A percentile compares a stretch with the other conserved stretches of the same genome.
These are phyloP conservation scores for Amazona finschi DNA, from an alignment of 2,797 vertebrate species.

Conservation along the genomic window DNA sequence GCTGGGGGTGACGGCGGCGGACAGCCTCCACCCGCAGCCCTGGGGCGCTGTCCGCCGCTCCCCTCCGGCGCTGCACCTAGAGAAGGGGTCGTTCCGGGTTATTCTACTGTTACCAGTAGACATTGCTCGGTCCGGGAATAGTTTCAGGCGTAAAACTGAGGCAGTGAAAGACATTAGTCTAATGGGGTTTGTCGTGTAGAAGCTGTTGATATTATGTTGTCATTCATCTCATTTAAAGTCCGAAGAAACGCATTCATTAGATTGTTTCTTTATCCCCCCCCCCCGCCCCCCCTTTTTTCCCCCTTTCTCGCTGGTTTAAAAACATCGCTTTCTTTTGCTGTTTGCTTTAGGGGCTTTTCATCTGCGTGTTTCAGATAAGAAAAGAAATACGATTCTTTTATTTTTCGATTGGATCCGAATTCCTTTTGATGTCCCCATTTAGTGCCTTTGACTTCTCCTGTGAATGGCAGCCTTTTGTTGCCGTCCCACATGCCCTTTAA, in stretches of 20 bases:
- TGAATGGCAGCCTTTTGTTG: slow-evolving; percentile 81
- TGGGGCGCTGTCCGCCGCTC: neutral
- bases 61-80: neutral
- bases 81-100: slow-evolving; percentile 36
- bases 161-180: slow-evolving; percentile 64
- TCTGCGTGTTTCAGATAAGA: slow-evolving; percentile 75
- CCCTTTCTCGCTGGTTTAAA: slow-evolving; percentile 77
- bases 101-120: neutral
- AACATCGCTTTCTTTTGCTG: slow-evolving; percentile 77
- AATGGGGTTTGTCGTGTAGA: slow-evolving; percentile 57
- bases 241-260: slow-evolving; percentile 76
- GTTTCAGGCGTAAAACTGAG: slow-evolving; percentile 44
- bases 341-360: slow-evolving; percentile 85
- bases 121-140: neutral
- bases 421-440: slow-evolving; percentile 82
- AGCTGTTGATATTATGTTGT: slow-evolving; percentile 74
- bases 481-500: slow-evolving; percentile 76
- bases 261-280: slow-evolving; percentile 77
- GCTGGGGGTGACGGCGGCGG: neutral
- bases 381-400: slow-evolving; percentile 81
- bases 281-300: slow-evolving; percentile 50
- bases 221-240: slow-evolving; percentile 70
- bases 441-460: slow-evolving; percentile 78
- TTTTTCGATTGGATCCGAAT: slow-evolving; percentile 81
- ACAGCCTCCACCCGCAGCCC: neutral